Percentiles rank a stretch among this genome's conserved stretches.
These are phyloP conservation scores for Danio choprae DNA, from an alignment of 2,797 vertebrate species.

Conservation along the genomic window DNA sequence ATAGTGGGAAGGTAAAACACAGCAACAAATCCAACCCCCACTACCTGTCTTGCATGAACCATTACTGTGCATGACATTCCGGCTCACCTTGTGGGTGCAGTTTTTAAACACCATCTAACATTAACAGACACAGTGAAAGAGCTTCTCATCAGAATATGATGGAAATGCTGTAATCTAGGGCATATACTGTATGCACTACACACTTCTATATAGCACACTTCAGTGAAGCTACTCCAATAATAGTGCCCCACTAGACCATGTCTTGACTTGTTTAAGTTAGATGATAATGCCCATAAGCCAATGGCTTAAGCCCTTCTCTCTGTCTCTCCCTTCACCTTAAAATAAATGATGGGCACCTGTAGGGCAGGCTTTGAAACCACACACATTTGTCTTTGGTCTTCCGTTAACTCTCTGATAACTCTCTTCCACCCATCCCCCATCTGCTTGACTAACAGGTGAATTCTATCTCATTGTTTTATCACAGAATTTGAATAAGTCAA, in stretches of 20 bases:
- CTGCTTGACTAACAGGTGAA: conserved; percentile 52
- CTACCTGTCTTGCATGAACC: conserved; percentile 4
- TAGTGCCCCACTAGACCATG: conserved; percentile 49
- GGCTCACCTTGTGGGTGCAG: not conserved
- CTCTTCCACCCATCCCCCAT: conserved; percentile 16
- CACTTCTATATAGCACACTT: conserved; percentile 52
- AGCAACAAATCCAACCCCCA: conserved; percentile 39
- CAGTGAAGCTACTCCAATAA: conserved; percentile 54
- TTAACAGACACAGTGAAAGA: not conserved
- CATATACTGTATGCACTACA: conserved; percentile 38
- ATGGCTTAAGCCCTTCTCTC: conserved; percentile 26
- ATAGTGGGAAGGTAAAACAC: conserved; percentile 57
- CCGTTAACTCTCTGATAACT: conserved; percentile 63
- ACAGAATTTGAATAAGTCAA: conserved; percentile 72
- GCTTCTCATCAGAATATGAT: conserved; percentile 21
- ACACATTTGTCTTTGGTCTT: conserved; percentile 53
- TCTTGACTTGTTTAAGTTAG: conserved; percentile 50
- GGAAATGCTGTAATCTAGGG: conserved; percentile 44
- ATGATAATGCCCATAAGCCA: conserved; percentile 52
- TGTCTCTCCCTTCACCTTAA: conserved; percentile 48
- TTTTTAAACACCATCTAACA: not conserved
- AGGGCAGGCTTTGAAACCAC: conserved; percentile 57
- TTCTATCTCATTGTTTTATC: conserved; percentile 66
- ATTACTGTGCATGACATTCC: conserved; percentile 16
- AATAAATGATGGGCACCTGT: conserved; percentile 56